Evolutionary conservation across 2,113 vertebrate species (phyloP), one percentile per base, ranked within the genome.

Genomic region (Osmerus mordax): DNA sequence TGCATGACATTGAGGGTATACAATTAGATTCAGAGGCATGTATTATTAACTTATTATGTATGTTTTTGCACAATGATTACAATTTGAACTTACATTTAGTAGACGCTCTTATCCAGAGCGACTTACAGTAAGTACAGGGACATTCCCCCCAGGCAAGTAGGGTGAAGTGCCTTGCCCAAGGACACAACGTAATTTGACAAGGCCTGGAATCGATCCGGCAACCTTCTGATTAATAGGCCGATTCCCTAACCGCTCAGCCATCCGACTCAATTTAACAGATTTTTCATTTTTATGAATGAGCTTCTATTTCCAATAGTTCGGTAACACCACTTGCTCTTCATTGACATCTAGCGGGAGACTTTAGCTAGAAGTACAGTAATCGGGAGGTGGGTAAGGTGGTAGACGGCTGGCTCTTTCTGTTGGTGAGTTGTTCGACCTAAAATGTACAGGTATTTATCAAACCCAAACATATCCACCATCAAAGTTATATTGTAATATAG

Each of bases 331-430:
- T 0, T 11, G 18, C 1, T 2, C 19, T 14, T 41, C 41, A 71
- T 73, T 69, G 83, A 82, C 88, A 64, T 76, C 83, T 19, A 67
- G 78, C n/a, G 86, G 81, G 0, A 0, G 16, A 4, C 12, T 7
- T 67, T 6, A 41, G 8, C 13, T 16, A 36, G 6, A 3, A n/a
- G 21, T 28, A 19, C 15, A 7, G 19, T 2, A 62, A 19, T 55
- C 1, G 54, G 13, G 54, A 3, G 15, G 18, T 23, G 7, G 1
- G 4, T 15, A 55, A 74, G 80, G 77, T 79, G 73, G 73, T 65
- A 56, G 23, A 63, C 80, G 84, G 76, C 78, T 80, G 19, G 58
- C 25, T 53, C 0, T 0, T 78, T n/a, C n/a, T 0, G 25, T 1
- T 52, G 83, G 84, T 89, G 71, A 82, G 81, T 65, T 41, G 4